phyloP scores from a whole-genome alignment of 2,888 invertebrate species.

The Mythimna impura region DNA sequence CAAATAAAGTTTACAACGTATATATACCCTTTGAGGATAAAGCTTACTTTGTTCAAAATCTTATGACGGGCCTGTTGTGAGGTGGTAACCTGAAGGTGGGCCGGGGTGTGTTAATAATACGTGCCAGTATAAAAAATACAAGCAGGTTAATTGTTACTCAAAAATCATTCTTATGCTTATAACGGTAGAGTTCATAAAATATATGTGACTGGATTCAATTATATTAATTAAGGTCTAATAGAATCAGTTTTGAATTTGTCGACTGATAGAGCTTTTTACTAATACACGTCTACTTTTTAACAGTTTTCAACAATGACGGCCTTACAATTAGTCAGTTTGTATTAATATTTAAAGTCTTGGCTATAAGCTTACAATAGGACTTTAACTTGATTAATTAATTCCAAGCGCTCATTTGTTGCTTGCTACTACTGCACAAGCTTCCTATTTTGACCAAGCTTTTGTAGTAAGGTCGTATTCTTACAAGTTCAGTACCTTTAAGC shows the following conservation, averaged over 20 bases:
- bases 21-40: slow-evolving; percentile 24
- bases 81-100: slow-evolving; percentile 31
- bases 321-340: background rate
- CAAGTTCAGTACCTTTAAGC: background rate
- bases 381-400: too few relatives aligned
- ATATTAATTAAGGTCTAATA: too few relatives aligned
- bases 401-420: too few relatives aligned
- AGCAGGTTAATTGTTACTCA: background rate
- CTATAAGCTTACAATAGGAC: background rate
- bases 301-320: too few relatives aligned
- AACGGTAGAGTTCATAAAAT: background rate
- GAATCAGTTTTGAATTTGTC: too few relatives aligned
- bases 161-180: background rate
- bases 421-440: background rate
- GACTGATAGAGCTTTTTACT: too few relatives aligned
- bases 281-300: too few relatives aligned
- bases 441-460: background rate
- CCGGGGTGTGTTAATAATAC: background rate
- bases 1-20: slow-evolving; percentile 73
- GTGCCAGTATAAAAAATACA: background rate
- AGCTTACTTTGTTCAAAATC: slow-evolving; percentile 35
- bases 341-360: fast-evolving
- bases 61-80: slow-evolving; percentile 22
- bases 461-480: background rate
- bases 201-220: too few relatives aligned